Base-by-base conservation (phyloP, 2,888 invertebrate species). In the Fabriciana adippe region DNA sequence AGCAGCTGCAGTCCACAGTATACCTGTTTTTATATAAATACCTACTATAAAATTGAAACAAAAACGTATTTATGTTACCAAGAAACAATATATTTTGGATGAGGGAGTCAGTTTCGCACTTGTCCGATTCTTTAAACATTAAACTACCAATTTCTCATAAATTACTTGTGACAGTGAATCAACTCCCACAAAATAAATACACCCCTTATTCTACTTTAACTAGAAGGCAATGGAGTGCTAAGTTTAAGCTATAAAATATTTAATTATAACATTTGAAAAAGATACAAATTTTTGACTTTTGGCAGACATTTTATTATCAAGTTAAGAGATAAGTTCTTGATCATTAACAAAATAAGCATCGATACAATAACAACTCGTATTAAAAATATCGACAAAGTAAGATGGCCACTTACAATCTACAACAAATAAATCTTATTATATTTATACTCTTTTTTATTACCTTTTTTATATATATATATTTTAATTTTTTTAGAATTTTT, bases 401-500 rank as follows among this genome's bases (percentile, higher is more conserved):
- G 73, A 72, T 70, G 67, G 73, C 73, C 73, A 73, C 75, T 76
- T 76, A 78, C 67, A 60, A 60, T 69, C 74, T 76, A 78, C 62
- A 74, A 69, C 67, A 68, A 74, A 74, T 71, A 68, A 67, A 71
- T 59, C 67, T 71, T 70, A 68, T 83, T 82, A 81, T 74, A 78
- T 70, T 76, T 64, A 79, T 78, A 59, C 76, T 76, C 76, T 83
- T 85, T 21, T 86, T 85, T 86, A 83, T 86, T 68, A 65, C 76
- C 77, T 79, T 74, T 73, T 78, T n/a, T n/a, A n/a, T 87, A 85
- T 82, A 77, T 76, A 72, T 68, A 78, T 74, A 81, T 87, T 81
- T 83, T 69, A 76, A 80, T 65, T 51, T 87, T 87, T 88, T 87
- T 85, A 75, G 67, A 77, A 78, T 80, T 82, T 87, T 86, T 71